Conservation (phyloP, 2,888 invertebrate species). For the Limnephilus marmoratus region DNA sequence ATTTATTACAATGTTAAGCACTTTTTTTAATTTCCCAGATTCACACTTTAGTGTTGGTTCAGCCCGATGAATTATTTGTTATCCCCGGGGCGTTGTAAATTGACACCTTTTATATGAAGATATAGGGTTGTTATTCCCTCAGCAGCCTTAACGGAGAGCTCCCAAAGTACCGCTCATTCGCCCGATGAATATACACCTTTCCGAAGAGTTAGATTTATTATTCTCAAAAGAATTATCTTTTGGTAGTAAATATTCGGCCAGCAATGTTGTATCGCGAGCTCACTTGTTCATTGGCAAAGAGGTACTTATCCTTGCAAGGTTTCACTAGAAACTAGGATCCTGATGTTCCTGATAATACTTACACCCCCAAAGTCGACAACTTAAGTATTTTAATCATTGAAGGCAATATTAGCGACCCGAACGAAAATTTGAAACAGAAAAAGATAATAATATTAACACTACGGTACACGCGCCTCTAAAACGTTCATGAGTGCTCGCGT, state of each 20-base stretch:
- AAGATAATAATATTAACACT: too few relatives aligned
- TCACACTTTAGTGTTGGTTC: background rate
- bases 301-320: background rate
- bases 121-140: constrained; percentile 29
- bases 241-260: background rate
- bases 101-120: constrained; percentile 29
- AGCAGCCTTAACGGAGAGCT: constrained; percentile 7
- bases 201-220: constrained; percentile 26
- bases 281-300: background rate
- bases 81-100: constrained; percentile 26
- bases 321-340: background rate
- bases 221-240: constrained; percentile 28
- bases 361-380: background rate
- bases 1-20: background rate
- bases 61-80: background rate
- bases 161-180: constrained; percentile 16
- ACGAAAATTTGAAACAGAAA: too few relatives aligned
- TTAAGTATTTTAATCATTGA: background rate
- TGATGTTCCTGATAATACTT: background rate
- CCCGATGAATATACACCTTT: constrained; percentile 6
- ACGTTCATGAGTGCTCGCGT: too few relatives aligned
- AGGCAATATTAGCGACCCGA: background rate
- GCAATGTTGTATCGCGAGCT: background rate
- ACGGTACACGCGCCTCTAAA: too few relatives aligned
- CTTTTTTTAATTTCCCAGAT: background rate